Conservation (phyloP, 2,888 invertebrate genomes). For the Mystacides longicornis region DNA sequence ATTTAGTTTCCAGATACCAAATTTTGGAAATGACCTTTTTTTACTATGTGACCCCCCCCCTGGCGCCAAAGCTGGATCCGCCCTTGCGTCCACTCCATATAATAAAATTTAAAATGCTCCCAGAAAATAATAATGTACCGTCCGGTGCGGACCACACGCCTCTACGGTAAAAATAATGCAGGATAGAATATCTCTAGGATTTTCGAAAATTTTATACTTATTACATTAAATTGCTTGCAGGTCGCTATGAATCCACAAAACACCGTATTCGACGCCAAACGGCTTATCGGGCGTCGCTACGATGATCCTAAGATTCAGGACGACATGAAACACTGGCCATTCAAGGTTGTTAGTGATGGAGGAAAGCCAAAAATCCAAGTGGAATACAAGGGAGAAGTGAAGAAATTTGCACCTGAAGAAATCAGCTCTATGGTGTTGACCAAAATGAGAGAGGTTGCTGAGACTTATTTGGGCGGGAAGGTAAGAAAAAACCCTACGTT, state of each 20-base stretch:
- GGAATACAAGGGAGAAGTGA: slow-evolving; percentile 65
- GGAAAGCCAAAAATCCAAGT: slow-evolving; percentile 70
- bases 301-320: slow-evolving; percentile 70
- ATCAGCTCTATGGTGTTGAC: slow-evolving; percentile 77
- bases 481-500: slow-evolving; percentile 28
- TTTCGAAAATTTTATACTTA: neutral
- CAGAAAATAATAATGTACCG: no score
- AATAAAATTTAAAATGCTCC: no score
- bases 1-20: no score
- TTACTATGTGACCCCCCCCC: no score
- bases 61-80: no score
- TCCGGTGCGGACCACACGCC: no score
- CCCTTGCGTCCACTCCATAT: no score
- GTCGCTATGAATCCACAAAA: slow-evolving; percentile 75
- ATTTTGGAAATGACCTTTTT: no score
- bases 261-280: slow-evolving; percentile 76
- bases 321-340: slow-evolving; percentile 83
- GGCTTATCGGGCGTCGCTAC: slow-evolving; percentile 74
- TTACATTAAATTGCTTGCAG: slow-evolving; percentile 35
- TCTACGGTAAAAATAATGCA: no score
- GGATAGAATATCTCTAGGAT: no score
- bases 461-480: slow-evolving; percentile 64
- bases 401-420: slow-evolving; percentile 75
- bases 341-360: slow-evolving; percentile 58
- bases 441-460: slow-evolving; percentile 79